These are phyloP conservation scores for Stigmatopora argus DNA, from an alignment of 2,113 vertebrate genomes.

Conservation along the genomic window DNA sequence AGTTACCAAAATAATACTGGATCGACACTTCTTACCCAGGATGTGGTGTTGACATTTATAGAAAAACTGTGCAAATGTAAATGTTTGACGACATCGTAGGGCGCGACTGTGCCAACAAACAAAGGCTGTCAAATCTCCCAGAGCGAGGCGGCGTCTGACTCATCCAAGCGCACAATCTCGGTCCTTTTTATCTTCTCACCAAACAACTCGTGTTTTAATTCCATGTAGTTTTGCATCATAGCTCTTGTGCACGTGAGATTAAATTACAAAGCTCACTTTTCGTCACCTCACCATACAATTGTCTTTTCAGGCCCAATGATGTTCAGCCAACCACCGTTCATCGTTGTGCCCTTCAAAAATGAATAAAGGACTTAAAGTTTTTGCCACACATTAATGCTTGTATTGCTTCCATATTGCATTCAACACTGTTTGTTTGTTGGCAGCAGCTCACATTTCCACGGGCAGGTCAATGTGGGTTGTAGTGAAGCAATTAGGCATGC, in stretches of 20 bases:
- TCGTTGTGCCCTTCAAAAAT: not conserved
- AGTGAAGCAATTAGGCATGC: slow-evolving; percentile 39
- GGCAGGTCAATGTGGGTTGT: slow-evolving; percentile 15
- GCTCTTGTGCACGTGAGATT: not conserved
- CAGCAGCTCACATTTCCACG: slow-evolving; percentile 22
- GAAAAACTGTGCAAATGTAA: slow-evolving; percentile 18
- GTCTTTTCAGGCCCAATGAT: slow-evolving; percentile 12
- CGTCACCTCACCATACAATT: slow-evolving; percentile 21
- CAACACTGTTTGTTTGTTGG: not conserved
- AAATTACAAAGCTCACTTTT: not conserved
- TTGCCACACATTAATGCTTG: not conserved
- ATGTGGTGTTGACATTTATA: slow-evolving; percentile 32
- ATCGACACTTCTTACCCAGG: slow-evolving; percentile 9
- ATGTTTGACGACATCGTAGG: slow-evolving; percentile 38
- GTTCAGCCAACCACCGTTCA: not conserved
- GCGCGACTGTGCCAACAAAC: slow-evolving; percentile 40
- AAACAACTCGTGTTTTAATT: slow-evolving; percentile 7
- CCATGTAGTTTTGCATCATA: not conserved
- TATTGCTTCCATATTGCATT: not conserved
- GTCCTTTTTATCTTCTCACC: slow-evolving; percentile 27
- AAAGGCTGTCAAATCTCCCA: slow-evolving; percentile 17
- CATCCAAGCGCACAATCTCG: slow-evolving; percentile 24
- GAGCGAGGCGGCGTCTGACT: slow-evolving; percentile 45
- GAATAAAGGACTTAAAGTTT: not conserved
- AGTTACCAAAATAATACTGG: slow-evolving; percentile 28